A percentile compares a stretch with the other conserved stretches of the same genome.
Evolutionary conservation across 1,140 invertebrate species (phyloP).

Genomic region (Polypedilum pembai): DNA sequence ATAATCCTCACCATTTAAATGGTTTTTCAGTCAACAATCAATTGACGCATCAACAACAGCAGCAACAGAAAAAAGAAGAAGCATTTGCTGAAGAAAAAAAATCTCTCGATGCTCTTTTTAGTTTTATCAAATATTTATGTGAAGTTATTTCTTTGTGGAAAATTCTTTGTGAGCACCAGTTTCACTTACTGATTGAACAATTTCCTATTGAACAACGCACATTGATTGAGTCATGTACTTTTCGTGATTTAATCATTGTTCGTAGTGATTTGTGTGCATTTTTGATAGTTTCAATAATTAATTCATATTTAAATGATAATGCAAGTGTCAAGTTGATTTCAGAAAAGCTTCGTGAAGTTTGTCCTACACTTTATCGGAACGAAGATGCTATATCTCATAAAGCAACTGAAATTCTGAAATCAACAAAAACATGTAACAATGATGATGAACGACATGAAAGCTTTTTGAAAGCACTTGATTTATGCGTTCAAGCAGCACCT

Average conservation of each 20-base stretch:
- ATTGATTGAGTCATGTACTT: constrained; percentile 52
- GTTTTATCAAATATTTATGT: constrained; percentile 69
- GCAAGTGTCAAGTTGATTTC: constrained; percentile 89
- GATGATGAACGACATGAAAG: constrained; percentile 62
- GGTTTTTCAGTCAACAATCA: neutral
- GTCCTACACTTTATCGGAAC: constrained; percentile 85
- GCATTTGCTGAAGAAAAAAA: constrained; percentile 54
- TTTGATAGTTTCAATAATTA: constrained; percentile 67
- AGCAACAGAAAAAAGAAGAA: constrained; percentile 43
- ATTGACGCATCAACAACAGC: constrained; percentile 28
- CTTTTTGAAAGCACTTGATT: constrained; percentile 68
- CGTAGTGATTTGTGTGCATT: constrained; percentile 73
- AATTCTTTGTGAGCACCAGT: constrained; percentile 86
- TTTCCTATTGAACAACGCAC: constrained; percentile 53
- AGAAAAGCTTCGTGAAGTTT: constrained; percentile 76
- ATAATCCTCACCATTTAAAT: neutral
- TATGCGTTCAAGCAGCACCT: constrained; percentile 59
- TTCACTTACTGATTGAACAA: constrained; percentile 70
- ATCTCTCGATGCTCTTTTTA: constrained; percentile 68
- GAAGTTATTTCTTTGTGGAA: constrained; percentile 93
- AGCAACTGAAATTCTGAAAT: constrained; percentile 81
- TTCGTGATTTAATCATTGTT: constrained; percentile 73
- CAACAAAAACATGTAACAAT: constrained; percentile 62
- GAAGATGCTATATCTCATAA: constrained; percentile 93
- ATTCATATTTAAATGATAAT: constrained; percentile 88